Evolutionary conservation across 2,888 invertebrate species (phyloP).

Genomic region (Anthophora plumipes): DNA sequence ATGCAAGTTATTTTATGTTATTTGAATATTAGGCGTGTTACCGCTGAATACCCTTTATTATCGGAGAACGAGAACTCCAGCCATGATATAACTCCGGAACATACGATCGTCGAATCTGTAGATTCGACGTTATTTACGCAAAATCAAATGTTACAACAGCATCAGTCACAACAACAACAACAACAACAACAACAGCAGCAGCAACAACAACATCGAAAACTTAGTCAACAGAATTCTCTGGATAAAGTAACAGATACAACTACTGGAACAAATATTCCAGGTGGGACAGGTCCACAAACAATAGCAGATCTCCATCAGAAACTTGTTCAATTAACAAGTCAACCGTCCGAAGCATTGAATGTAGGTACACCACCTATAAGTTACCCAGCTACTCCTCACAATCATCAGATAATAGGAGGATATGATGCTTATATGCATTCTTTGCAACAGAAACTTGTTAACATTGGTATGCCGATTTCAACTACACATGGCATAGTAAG

Average conservation of each 20-base stretch:
- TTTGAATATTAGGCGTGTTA: conserved; percentile 75
- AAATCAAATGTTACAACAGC: conserved; percentile 70
- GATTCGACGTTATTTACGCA: conserved; percentile 74
- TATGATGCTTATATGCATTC: conserved; percentile 90
- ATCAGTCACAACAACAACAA: conserved; percentile 72
- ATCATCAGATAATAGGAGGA: conserved; percentile 85
- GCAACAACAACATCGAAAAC: conserved; percentile 78
- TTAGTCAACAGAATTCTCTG: conserved; percentile 83
- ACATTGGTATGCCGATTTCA: conserved; percentile 79
- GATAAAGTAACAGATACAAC: conserved; percentile 76
- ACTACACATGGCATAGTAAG: conserved; percentile 60
- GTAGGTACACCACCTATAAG: conserved; percentile 85
- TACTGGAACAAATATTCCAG: conserved; percentile 14
- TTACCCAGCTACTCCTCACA: conserved; percentile 88
- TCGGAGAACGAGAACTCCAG: conserved; percentile 81
- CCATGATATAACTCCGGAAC: conserved; percentile 82
- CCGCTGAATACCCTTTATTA: conserved; percentile 80
- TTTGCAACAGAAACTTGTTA: conserved; percentile 89
- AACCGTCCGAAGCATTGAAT: conserved; percentile 83
- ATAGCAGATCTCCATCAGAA: conserved; percentile 87
- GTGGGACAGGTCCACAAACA: conserved; percentile 83
- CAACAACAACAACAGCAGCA: conserved; percentile 73
- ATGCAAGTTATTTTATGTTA: not conserved
- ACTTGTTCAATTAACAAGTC: conserved; percentile 86
- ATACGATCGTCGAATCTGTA: conserved; percentile 79